Evolutionary conservation across 2,888 invertebrate genomes (phyloP).

Genomic region (Mesorhabditis belari): DNA sequence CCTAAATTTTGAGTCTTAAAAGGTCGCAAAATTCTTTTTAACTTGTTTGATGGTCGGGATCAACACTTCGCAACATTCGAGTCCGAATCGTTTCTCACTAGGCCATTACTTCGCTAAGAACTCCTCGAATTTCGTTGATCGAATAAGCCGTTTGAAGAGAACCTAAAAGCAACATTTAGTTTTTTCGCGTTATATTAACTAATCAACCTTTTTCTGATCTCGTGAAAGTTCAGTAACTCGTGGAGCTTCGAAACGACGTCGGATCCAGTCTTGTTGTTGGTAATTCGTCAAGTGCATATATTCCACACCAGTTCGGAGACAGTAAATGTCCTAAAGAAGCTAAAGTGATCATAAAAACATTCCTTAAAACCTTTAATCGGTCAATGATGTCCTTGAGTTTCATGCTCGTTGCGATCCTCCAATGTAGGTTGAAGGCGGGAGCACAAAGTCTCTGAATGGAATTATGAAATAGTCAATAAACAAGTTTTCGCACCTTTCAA

Average conservation of each 20-base stretch:
- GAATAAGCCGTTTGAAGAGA: slow-evolving; percentile 83
- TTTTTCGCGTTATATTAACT: background rate
- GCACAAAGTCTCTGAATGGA: slow-evolving; percentile 73
- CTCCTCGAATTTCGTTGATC: slow-evolving; percentile 81
- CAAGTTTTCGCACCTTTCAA: slow-evolving; percentile 10
- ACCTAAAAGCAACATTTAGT: slow-evolving; percentile 55
- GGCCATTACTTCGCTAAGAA: slow-evolving; percentile 97
- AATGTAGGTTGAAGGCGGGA: slow-evolving; percentile 95
- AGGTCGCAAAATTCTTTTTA: background rate
- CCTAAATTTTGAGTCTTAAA: slow-evolving; percentile 44
- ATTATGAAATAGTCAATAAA: no score
- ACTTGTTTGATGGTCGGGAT: slow-evolving; percentile 94
- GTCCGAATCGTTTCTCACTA: slow-evolving; percentile 96
- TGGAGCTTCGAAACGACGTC: slow-evolving; percentile 83
- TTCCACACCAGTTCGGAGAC: slow-evolving; percentile 93
- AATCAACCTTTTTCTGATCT: slow-evolving; percentile 74
- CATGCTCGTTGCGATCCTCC: slow-evolving; percentile 69
- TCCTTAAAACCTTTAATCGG: no score
- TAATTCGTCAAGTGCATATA: slow-evolving; percentile 99
- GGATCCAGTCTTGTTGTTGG: slow-evolving; percentile 98
- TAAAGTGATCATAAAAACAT: no score
- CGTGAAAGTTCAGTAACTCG: slow-evolving; percentile 70
- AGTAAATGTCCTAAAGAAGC: slow-evolving; percentile 82
- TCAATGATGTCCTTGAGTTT: slow-evolving; percentile 85
- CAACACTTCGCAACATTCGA: slow-evolving; percentile 94